A percentile compares a stretch with the other conserved stretches of the same genome.
Evolutionary conservation across 2,888 invertebrate species (phyloP).

Genomic region (Capitulum mitella): DNA sequence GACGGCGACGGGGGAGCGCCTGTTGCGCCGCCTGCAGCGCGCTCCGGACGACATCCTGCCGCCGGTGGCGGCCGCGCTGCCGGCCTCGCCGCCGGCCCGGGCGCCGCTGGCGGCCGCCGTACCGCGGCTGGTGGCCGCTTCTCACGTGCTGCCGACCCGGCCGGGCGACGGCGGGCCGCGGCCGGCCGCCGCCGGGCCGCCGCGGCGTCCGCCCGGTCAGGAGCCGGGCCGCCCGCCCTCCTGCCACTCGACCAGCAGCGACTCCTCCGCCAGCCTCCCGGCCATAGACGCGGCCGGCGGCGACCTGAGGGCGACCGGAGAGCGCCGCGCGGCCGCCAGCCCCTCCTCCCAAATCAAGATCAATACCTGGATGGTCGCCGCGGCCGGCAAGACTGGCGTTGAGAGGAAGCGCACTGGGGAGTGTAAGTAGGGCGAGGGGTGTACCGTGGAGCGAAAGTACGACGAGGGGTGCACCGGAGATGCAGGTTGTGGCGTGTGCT

Average conservation of each 20-base stretch:
- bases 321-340: no score
- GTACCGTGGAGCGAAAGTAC: background rate
- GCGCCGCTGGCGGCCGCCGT: background rate
- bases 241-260: background rate
- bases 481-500: background rate
- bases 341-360: background rate
- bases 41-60: background rate
- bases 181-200: background rate
- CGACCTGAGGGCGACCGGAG: no score
- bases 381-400: background rate
- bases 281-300: background rate
- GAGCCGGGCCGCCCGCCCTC: background rate
- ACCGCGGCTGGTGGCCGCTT: background rate
- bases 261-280: background rate
- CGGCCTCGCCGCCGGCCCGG: background rate
- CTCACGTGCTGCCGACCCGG: background rate
- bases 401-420: background rate
- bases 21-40: conserved; percentile 7
- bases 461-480: background rate
- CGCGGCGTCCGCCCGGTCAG: no score
- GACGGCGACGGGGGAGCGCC: background rate
- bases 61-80: background rate
- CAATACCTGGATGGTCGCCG: background rate
- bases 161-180: background rate
- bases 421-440: background rate